phyloP scores from a whole-genome alignment of 1,140 invertebrate species.

The Drosophila santomea region DNA sequence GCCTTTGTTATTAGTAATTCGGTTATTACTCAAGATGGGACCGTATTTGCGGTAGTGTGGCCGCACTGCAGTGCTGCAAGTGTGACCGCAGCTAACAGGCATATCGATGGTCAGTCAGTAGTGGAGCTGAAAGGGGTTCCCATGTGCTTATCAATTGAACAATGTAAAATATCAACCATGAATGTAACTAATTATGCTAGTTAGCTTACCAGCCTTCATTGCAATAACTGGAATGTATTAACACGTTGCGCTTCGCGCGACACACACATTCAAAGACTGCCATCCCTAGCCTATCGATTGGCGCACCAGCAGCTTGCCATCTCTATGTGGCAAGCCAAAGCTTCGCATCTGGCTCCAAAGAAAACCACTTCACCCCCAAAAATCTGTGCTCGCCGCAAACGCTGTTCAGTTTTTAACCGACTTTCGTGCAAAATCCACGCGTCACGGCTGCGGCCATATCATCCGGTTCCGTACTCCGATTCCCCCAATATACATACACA shows the following conservation, averaged over 20 bases:
- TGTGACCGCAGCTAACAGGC: neutral
- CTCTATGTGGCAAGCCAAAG: conserved; percentile 65
- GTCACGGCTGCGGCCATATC: conserved; percentile 11
- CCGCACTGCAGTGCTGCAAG: neutral
- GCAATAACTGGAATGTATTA: neutral
- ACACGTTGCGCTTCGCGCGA: neutral
- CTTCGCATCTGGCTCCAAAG: conserved; percentile 25
- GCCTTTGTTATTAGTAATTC: conserved; percentile 37
- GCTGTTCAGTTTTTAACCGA: conserved; percentile 43
- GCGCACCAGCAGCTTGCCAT: conserved; percentile 10
- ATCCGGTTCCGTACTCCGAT: conserved; percentile 16
- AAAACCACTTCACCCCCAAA: conserved; percentile 33
- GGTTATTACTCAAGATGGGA: conserved; percentile 30
- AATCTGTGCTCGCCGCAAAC: conserved; percentile 36
- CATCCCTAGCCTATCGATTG: conserved; percentile 14
- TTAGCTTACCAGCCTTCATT: neutral
- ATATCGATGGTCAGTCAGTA: conserved; percentile 7
- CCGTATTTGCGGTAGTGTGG: conserved; percentile 10
- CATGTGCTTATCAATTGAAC: too few relatives aligned
- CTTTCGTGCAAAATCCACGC: conserved; percentile 45
- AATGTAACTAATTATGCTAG: neutral
- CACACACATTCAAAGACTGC: neutral
- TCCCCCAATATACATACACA: conserved; percentile 36
- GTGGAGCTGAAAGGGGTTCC: neutral
- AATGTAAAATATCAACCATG: too few relatives aligned